Evolutionary conservation across 2,113 vertebrate species (phyloP).

Genomic region (Coptodon rendalli): DNA sequence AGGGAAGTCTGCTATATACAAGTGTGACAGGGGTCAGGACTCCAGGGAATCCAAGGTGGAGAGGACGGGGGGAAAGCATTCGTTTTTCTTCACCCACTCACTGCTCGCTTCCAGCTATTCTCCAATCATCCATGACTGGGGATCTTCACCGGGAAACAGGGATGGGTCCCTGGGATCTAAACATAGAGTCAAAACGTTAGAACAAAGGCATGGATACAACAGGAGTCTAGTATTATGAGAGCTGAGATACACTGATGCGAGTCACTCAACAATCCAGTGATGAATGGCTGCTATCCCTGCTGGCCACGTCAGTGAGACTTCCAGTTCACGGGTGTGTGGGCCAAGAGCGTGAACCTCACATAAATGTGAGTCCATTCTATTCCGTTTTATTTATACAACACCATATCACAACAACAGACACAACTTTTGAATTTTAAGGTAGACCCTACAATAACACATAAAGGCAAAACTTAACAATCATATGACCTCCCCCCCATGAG

Average conservation of each 20-base stretch:
- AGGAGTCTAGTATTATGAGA: too few species aligned
- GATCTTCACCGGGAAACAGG: background rate
- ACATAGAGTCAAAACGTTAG: background rate
- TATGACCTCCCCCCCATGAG: background rate
- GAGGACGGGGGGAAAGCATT: background rate
- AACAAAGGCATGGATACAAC: too few species aligned
- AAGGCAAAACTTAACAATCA: background rate
- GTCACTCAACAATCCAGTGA: too few species aligned
- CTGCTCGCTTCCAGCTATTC: background rate
- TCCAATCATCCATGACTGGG: background rate
- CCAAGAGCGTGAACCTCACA: too few species aligned
- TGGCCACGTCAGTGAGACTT: too few species aligned
- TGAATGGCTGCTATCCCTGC: too few species aligned
- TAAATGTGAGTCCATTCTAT: too few species aligned
- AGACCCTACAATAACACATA: background rate
- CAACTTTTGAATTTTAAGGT: background rate
- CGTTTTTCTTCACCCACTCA: background rate
- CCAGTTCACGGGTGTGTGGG: too few species aligned
- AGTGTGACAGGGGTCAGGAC: background rate
- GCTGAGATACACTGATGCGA: too few species aligned
- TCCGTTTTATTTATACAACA: background rate
- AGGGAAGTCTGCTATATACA: background rate
- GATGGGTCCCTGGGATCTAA: background rate
- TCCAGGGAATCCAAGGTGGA: background rate
- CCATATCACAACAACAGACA: background rate